Conservation (phyloP, 1,140 invertebrate genomes). For the Drosophila santomea region DNA sequence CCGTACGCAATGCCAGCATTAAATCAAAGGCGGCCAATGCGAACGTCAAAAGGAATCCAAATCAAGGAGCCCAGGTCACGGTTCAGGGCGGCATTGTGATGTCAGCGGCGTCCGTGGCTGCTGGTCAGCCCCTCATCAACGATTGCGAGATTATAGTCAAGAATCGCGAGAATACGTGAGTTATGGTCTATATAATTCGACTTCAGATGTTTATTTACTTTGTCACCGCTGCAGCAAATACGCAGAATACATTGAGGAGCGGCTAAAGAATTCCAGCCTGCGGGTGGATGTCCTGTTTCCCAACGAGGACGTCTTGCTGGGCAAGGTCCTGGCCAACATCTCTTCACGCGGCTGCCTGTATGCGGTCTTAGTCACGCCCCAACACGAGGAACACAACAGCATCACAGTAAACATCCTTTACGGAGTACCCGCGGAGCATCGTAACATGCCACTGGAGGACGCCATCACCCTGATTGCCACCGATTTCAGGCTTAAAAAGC, state of each 20-base stretch:
- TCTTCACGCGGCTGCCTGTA: conserved; percentile 93
- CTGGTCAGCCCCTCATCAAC: conserved; percentile 85
- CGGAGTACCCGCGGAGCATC: conserved; percentile 94
- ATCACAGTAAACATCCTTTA: conserved; percentile 96
- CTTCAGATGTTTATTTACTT: background rate
- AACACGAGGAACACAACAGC: conserved; percentile 93
- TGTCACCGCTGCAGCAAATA: conserved; percentile 88
- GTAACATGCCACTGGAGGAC: conserved; percentile 97
- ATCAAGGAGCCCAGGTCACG: conserved; percentile 22
- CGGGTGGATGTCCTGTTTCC: conserved; percentile 95
- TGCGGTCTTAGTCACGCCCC: conserved; percentile 93
- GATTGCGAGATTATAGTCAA: conserved; percentile 96
- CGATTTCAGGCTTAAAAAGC: conserved; percentile 92
- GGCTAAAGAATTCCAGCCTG: conserved; percentile 92
- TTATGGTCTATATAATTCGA: background rate
- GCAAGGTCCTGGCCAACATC: conserved; percentile 94
- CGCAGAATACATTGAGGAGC: conserved; percentile 94
- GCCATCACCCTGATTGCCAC: conserved; percentile 91
- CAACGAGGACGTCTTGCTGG: conserved; percentile 93
- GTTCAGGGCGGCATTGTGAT: conserved; percentile 61
- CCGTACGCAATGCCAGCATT: conserved; percentile 86
- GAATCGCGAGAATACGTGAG: conserved; percentile 92
- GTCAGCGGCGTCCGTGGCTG: conserved; percentile 85
- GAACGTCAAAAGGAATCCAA: conserved; percentile 12
- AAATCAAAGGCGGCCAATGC: conserved; percentile 70